A percentile compares a stretch with the other conserved stretches of the same genome.
phyloP scores from a whole-genome alignment of 2,113 vertebrate genomes.

The Coracopsis vasa region DNA sequence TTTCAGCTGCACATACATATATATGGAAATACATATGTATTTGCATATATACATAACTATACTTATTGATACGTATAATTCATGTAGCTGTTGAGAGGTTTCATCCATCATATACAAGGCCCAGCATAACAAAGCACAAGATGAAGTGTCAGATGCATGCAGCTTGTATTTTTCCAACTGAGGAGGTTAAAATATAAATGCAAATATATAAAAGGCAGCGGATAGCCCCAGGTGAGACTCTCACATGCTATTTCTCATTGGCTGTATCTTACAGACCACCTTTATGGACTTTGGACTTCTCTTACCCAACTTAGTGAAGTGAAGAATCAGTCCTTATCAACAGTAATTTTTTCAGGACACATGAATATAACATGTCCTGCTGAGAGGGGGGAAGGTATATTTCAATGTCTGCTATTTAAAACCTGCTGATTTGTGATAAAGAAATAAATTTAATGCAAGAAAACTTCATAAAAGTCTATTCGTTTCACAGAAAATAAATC shows the following conservation, averaged over 20 bases:
- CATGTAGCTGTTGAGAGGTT: neutral
- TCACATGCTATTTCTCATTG: neutral
- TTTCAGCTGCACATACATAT: neutral
- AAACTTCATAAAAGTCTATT: neutral
- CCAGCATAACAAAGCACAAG: neutral
- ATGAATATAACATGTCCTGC: neutral
- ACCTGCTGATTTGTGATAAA: neutral
- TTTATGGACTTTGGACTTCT: neutral
- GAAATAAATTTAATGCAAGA: conserved; percentile 9
- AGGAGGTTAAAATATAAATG: neutral
- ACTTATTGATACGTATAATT: neutral
- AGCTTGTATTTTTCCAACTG: neutral
- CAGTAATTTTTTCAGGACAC: neutral
- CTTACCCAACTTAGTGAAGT: neutral
- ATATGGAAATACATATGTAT: rapidly evolving
- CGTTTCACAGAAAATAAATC: conserved; percentile 11
- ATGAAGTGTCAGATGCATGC: neutral
- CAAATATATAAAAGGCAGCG: neutral
- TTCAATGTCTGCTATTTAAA: conserved; percentile 6
- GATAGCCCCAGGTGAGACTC: neutral
- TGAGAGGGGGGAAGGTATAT: neutral
- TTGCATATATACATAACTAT: neutral
- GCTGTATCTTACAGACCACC: neutral
- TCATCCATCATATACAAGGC: neutral
- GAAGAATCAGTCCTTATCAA: neutral